Conservation (phyloP, 2,888 invertebrate genomes). For the Venusia cambrica region DNA sequence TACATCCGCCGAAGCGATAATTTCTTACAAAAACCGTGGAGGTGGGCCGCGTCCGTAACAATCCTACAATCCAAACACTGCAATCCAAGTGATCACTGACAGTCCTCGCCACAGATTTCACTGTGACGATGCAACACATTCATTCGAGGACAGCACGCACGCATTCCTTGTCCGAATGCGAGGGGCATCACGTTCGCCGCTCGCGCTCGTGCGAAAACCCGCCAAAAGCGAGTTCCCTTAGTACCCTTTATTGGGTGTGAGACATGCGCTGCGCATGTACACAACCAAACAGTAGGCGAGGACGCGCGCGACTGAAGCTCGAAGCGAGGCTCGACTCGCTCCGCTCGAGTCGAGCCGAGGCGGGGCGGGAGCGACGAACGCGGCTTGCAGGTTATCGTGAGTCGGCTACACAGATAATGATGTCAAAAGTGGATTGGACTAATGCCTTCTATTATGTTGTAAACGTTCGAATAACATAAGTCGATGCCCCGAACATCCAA, state of each 20-base stretch:
- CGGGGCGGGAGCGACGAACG: conserved; percentile 67
- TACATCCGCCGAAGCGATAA: conserved; percentile 65
- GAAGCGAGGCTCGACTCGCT: too few relatives aligned
- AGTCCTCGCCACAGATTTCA: conserved; percentile 62
- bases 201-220: conserved; percentile 66
- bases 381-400: conserved; percentile 77
- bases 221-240: conserved; percentile 71
- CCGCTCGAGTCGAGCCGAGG: conserved; percentile 31
- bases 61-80: conserved; percentile 75
- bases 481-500: conserved; percentile 34
- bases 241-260: conserved; percentile 44
- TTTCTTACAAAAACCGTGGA: conserved; percentile 65
- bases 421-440: conserved; percentile 80
- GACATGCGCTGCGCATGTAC: conserved; percentile 39
- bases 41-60: conserved; percentile 50
- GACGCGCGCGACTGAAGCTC: conserved; percentile 67
- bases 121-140: conserved; percentile 55
- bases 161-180: conserved; percentile 64
- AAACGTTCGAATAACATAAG: conserved; percentile 60
- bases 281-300: conserved; percentile 56
- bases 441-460: conserved; percentile 77
- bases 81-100: conserved; percentile 74
- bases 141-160: conserved; percentile 57
- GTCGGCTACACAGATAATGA: conserved; percentile 77
- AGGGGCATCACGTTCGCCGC: conserved; percentile 61